Evolutionary conservation across 23 tunicate species (phyloP), one percentile per base, ranked within the genome.

Genomic region (Styela plicata): DNA sequence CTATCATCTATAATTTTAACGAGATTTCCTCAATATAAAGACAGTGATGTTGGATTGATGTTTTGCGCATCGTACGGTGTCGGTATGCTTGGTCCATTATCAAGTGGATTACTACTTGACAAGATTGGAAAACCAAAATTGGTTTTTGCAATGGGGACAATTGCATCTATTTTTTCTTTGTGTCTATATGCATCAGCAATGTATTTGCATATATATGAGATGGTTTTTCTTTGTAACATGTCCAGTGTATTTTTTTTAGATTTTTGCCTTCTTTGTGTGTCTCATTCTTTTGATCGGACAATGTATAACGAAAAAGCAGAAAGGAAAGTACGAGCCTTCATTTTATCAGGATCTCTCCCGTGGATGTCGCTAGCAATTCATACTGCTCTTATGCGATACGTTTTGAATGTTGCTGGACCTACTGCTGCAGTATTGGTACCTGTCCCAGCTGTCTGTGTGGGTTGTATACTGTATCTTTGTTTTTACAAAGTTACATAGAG

Each of bases 201-300:
- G 3, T 29, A 34, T 34, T 18, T 71, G 32, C 77, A 32, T 3
- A 71, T 28, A 16, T 30, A 30, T 28, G 5, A 3, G 34, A 16
- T 71, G 5, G 16, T 29, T 28, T 71, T 71, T 71, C 5, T 71
- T 3, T 28, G 36, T 19, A 28, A 71, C 29, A 30, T 32, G 26
- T 33, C 36, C 5, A 27, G 26, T 27, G 29, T 34, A 17, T 71
- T 71, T 71, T 71, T 71, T 32, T 36, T 33, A 16, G 36, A 71
- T 71, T 71, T 71, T 30, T 71, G 77, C 34, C 13, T 71, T 34
- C 36, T 71, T 31, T 71, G 77, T 17, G 29, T 71, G 26, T 71
- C 77, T 21, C 77, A 71, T 71, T 71, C 77, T 5, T 29, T 71
- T 17, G 77, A 18, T 33, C 77, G 29, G 17, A 71, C 77, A 3